A percentile compares a stretch with the other conserved stretches of the same genome.
Conservation (phyloP, 2,797 vertebrate genomes). For the Linurgus olivaceus region DNA sequence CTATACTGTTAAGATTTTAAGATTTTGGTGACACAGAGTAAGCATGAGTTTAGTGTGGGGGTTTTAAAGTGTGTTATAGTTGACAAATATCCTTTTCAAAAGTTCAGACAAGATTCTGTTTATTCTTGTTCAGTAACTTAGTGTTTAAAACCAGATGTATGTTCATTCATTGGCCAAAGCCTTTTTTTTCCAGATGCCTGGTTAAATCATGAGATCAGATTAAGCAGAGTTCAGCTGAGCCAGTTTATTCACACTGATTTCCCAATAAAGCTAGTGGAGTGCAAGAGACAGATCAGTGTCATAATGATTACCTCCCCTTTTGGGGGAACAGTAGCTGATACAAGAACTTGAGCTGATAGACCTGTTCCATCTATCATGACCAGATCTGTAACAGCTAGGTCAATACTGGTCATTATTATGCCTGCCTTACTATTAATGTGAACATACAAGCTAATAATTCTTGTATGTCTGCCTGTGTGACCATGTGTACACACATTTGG, state of each 20-base stretch:
- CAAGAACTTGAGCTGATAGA: not conserved
- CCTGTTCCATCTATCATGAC: not conserved
- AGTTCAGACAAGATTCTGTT: not conserved
- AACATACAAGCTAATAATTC: not conserved
- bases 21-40: not conserved
- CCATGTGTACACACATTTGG: not conserved
- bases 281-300: not conserved
- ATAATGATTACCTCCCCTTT: not conserved
- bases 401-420: not conserved
- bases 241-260: not conserved
- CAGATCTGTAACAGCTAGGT: not conserved
- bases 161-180: not conserved
- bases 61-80: not conserved
- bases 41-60: not conserved
- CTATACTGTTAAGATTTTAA: not conserved
- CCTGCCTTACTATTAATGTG: not conserved
- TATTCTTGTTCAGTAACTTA: not conserved
- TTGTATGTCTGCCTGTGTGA: not conserved
- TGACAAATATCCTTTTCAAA: not conserved
- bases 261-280: not conserved
- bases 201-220: not conserved
- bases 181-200: not conserved
- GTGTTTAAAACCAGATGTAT: not conserved
- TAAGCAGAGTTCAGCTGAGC: not conserved
- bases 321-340: not conserved